Base-by-base conservation (phyloP, 2,113 vertebrate species). In the Channa argus region DNA sequence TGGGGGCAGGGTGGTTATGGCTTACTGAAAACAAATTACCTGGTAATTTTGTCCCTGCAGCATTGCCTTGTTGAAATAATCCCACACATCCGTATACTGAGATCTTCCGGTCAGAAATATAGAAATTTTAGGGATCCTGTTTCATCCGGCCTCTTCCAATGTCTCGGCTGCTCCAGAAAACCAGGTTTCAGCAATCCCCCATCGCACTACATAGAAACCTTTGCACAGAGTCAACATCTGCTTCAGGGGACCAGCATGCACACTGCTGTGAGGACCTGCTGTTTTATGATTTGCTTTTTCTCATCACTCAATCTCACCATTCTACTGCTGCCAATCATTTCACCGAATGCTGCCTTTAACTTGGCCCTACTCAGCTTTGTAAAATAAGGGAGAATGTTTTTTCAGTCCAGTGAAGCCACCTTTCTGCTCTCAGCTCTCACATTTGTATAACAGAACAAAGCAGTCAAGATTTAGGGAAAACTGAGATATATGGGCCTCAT, bases 21-120 rank as follows among this genome's bases (percentile, higher is more conserved):
- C 79, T 78, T 82, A 79, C 76, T 81, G 87, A 90, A 83, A 78
- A 77, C 58, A 86, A 79, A 88, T 82, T 74, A 74, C 82, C 76
- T 74, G 63, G 67, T 56, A 62, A 71, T 72, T 86, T 70, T 74
- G 53, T 70, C 86, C 78, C 64, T n/a, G 50, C 37, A 61, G 72
- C 75, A 47, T 44, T 33, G 55, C 68, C 82, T 75, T 77, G 65
- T 74, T 81, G 76, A 77, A 79, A 77, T 79, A 90, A 87, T 83
- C 80, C 78, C 45, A 9, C 46, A 56, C 62, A 79, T 80, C 63
- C 50, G 46, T 50, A 49, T 46, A 14, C 70, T 51, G 77, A 37
- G 60, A 37, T 62, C 54, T 71, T 74, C 79, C 61, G 8, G 39
- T 53, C 58, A 50, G 54, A 68, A 50, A 74, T 74, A 51, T 47